Conservation (phyloP, 2,888 invertebrate species). For the Sesia apiformis region DNA sequence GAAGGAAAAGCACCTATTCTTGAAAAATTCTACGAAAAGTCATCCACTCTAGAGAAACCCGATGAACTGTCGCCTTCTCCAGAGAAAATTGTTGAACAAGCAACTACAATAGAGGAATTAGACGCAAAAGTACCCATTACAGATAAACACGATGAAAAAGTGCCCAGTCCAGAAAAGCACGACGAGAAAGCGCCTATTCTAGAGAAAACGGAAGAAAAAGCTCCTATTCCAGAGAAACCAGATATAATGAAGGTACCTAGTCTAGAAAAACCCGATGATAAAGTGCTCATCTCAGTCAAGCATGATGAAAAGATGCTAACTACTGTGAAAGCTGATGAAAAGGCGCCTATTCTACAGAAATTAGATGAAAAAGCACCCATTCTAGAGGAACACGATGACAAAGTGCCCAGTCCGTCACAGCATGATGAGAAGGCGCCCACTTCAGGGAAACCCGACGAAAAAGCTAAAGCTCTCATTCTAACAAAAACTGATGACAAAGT, state of each 20-base stretch:
- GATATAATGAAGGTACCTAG: slow-evolving; percentile 2
- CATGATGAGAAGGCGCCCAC: slow-evolving; percentile 4
- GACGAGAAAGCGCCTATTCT: not conserved
- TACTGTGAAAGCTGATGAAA: slow-evolving; percentile 3
- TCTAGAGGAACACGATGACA: too few relatives aligned
- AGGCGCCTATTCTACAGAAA: not conserved
- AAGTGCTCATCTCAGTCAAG: not conserved
- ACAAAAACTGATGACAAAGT: not conserved
- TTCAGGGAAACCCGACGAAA: slow-evolving; percentile 4
- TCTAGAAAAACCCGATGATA: not conserved
- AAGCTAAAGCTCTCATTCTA: not conserved
- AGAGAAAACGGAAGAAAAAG: not conserved
- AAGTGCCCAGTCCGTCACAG: too few relatives aligned
- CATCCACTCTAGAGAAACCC: not conserved
- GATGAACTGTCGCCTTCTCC: not conserved
- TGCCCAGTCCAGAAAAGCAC: not conserved
- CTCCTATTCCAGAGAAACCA: not conserved
- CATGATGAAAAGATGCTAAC: slow-evolving; percentile 8
- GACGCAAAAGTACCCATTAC: not conserved
- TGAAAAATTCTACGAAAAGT: not conserved
- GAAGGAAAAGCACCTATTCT: not conserved
- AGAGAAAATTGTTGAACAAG: not conserved
- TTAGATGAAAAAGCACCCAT: slow-evolving; percentile 8
- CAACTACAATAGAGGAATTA: not conserved
- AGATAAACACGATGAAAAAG: not conserved